Percentiles rank a stretch among this genome's conserved stretches.
These are phyloP conservation scores for Petrocephalus sullivani DNA, from an alignment of 2,797 vertebrate genomes.

Conservation along the genomic window DNA sequence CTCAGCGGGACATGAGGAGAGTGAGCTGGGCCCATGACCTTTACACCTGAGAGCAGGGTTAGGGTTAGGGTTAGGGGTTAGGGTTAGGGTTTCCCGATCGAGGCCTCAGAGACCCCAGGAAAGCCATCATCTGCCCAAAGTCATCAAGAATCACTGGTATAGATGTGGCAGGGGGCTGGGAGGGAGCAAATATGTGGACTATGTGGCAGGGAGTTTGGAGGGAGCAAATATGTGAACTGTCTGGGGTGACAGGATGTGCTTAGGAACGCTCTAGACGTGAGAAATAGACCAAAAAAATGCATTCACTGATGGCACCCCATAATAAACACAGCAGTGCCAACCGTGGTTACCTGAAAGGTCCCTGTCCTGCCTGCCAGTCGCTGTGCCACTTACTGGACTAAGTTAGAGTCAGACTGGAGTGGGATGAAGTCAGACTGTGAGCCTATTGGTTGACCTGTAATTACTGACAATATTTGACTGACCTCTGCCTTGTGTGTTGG, in stretches of 20 bases:
- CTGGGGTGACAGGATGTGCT: not conserved
- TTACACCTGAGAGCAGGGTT: not conserved
- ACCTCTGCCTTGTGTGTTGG: not conserved
- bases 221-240: not conserved
- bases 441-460: not conserved
- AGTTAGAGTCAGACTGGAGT: not conserved
- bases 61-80: no score
- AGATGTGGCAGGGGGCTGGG: not conserved
- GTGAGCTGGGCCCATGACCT: not conserved
- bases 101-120: not conserved
- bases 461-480: not conserved
- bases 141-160: no score
- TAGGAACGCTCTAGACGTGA: not conserved
- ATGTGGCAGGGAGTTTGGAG: not conserved
- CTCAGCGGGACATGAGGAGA: not conserved
- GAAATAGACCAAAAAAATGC: not conserved
- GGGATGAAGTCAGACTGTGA: not conserved
- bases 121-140: not conserved
- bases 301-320: not conserved
- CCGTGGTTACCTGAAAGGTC: not conserved
- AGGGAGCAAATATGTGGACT: not conserved
- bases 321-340: not conserved
- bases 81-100: not conserved
- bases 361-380: not conserved
- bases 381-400: not conserved